Base-by-base conservation (phyloP, 2,888 invertebrate genomes). In the Lithosia quadra region DNA sequence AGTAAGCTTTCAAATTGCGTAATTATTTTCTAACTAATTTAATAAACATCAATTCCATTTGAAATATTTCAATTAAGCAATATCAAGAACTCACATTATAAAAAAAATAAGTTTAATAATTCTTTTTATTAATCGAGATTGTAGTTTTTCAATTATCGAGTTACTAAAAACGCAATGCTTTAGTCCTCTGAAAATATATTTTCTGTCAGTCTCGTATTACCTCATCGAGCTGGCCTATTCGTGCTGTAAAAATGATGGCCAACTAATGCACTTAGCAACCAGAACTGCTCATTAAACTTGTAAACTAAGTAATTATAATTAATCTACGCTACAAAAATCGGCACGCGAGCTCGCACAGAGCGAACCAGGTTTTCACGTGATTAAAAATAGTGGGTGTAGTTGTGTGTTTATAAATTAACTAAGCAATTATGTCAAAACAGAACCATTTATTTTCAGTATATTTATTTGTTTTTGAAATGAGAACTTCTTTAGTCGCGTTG, bases 261-360 rank as follows among this genome's bases (percentile, higher is more conserved):
- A 49, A 49, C 49, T 49, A 49, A 49, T 49, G 69, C 69, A 72
- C 67, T 72, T 67, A 69, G 59, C 55, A 61, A 72, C 72, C 69
- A 67, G 59, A 69, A 69, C 62, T 62, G 66, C 69, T 69, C 69
- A 69, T 67, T 71, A 68, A 65, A 65, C 63, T 67, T 69, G 63
- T 61, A 61, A 72, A 72, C 67, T 72, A 63, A 67, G 63, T 69
- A 67, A 69, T 72, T 69, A 72, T 49, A 49, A 49, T 49, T 67
- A 61, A 69, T 68, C 21, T 68, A 53, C 22, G 53, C 55, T 36
- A 63, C 66, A 43, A 66, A 65, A 68, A 66, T 65, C 55, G 43
- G 59, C 65, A 60, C 63, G 61, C 63, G 33, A 49, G 22, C 55
- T 49, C 8, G 15, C 57, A n/a, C 7, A 15, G 36, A 11, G 18